These are phyloP conservation scores for Macrophya annulata DNA, from an alignment of 2,888 invertebrate species.

Conservation along the genomic window DNA sequence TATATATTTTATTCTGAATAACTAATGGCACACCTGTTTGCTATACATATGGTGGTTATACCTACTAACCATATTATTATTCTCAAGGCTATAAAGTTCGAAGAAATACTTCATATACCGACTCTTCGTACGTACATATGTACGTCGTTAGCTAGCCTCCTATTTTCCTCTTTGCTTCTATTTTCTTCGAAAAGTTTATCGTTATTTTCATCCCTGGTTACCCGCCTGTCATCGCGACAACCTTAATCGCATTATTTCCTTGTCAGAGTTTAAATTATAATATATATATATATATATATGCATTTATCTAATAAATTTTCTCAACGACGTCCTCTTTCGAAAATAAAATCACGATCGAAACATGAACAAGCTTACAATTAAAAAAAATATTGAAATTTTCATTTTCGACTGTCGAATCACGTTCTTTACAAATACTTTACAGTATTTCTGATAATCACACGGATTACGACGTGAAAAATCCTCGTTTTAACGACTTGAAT, in stretches of 20 bases:
- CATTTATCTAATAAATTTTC: background rate
- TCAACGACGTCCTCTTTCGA: background rate
- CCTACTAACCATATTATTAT: background rate
- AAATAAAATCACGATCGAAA: background rate
- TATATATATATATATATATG: background rate
- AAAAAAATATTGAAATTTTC: background rate
- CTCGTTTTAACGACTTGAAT: background rate
- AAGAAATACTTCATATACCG: background rate
- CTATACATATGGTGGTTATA: background rate
- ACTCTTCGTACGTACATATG: background rate
- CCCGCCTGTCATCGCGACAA: constrained; percentile 19
- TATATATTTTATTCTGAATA: background rate
- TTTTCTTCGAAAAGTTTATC: constrained; percentile 31
- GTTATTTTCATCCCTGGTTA: constrained; percentile 24
- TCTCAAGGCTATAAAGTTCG: background rate
- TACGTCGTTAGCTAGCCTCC: background rate
- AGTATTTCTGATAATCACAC: background rate
- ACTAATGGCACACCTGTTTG: background rate
- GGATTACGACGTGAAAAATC: background rate
- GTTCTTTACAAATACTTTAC: background rate
- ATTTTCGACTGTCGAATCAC: background rate
- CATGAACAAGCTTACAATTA: background rate
- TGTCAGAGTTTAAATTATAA: background rate
- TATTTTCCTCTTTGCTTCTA: background rate
- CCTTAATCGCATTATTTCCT: background rate